Evolutionary conservation across 2,888 invertebrate genomes (phyloP), one percentile per base, ranked within the genome.

Genomic region (Polydrusus tereticollis): DNA sequence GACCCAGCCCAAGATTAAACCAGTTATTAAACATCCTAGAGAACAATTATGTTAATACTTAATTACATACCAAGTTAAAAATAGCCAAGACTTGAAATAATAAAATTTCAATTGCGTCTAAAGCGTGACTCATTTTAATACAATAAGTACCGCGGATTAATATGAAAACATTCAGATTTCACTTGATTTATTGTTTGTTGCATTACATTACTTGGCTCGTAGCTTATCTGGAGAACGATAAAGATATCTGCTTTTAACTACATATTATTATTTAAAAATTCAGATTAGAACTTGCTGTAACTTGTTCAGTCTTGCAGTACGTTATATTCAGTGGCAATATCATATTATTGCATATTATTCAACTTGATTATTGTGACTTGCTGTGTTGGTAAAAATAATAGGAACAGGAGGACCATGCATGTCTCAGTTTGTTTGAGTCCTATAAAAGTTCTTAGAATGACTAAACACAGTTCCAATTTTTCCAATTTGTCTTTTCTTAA

Each of bases 71-170:
- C 3, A 14, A 29, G 23, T 33, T 55, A 55, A 55, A 55, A 55
- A 55, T 55, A 55, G 10, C 29, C 16, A 23, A 55, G 14, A 16
- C 16, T 55, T 2, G 29, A 29, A 55, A 55, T 55, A 55, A 55
- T 55, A 55, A 55, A 29, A 26, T 16, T 29, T 55, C 29, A 55
- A 55, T 55, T 29, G 29, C 52, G 29, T 55, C 29, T 29, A 29
- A 29, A 55, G 29, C 29, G 29, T 55, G 52, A 55, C 23, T 55
- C 52, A 55, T 55, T 55, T 55, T 18, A 55, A 29, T 55, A 29
- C 2, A 55, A 18, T 55, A 55, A 55, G 52, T 55, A 55, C 26
- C 16, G 8, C 52, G 52, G 18, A 29, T 55, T 55, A 55, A 29
- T 18, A 55, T 29, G 29, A 29, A 55, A 29, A 55, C 52, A 50